Evolutionary conservation across 2,888 invertebrate species (phyloP), one percentile per base, ranked within the genome.

Genomic region (Pinctada fucata): DNA sequence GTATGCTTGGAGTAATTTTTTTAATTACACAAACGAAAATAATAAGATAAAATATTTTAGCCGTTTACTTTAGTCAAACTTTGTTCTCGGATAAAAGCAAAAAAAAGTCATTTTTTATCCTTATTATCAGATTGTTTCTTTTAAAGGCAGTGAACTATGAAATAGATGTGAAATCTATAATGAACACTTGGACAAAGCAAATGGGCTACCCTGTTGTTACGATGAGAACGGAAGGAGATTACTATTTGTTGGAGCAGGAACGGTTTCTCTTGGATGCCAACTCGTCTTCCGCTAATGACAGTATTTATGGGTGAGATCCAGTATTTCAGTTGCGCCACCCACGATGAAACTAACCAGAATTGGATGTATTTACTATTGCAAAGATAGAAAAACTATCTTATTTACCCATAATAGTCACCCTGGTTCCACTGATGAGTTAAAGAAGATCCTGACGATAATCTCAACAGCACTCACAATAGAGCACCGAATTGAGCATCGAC

Each of bases 101-200:
- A 31, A 31, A 31, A 31, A 31, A 31, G 31, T 31, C 31, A 31
- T 31, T 31, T 31, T 31, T 31, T 31, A 31, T 31, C 31, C 31
- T 31, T 31, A 31, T 31, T 31, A 31, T 31, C 31, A 31, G 31
- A 31, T 31, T 31, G 31, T 31, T 31, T 31, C 31, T 31, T 31
- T 72, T 50, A 10, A 79, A 89, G 89, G 85, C 87, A n/a, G 84
- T 88, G 0, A 85, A 86, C 64, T 78, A 84, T 68, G 78, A 81
- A 5, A 83, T 80, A 50, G 82, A 87, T 47, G 86, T 90, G 13
- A 84, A 85, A n/a, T 80, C 82, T 66, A 88, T 89, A 4, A 90
- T 90, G 90, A 87, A 88, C 83, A 87, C 89, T 16, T 90, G 90
- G 90, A 89, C 89, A 0, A 78, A 84, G 63, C 90, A 90, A 79